Conservation (phyloP, 2,797 vertebrate genomes). For the Cirrhinus mrigala region DNA sequence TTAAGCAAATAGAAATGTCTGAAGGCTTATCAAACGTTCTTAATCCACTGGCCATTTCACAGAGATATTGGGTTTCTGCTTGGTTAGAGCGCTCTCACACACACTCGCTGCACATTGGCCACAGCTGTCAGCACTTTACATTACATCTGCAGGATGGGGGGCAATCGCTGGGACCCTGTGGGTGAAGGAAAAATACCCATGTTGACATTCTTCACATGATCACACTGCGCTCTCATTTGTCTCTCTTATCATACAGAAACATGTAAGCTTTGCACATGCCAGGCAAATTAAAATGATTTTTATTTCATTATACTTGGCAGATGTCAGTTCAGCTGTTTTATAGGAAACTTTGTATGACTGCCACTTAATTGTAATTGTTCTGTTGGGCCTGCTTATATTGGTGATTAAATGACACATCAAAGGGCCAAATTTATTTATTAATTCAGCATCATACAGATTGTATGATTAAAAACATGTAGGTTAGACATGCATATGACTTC, state of each 20-base stretch:
- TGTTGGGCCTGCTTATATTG: neutral
- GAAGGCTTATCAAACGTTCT: conserved; percentile 81
- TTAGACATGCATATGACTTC: neutral
- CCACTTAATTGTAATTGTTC: neutral
- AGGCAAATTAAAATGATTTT: conserved; percentile 29
- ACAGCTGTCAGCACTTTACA: conserved; percentile 83
- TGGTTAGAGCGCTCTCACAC: conserved; percentile 77
- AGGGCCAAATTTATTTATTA: neutral
- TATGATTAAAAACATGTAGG: neutral
- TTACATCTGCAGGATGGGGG: conserved; percentile 77
- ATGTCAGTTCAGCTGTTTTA: conserved; percentile 36
- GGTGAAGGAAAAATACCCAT: conserved; percentile 16
- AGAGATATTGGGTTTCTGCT: conserved; percentile 83
- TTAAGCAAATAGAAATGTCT: conserved; percentile 77
- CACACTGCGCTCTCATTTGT: conserved; percentile 11
- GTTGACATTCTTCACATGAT: conserved; percentile 41
- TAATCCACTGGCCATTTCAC: conserved; percentile 82
- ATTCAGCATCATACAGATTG: neutral
- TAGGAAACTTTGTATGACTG: neutral
- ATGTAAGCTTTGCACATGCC: conserved; percentile 4
- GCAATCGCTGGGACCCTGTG: conserved; percentile 34
- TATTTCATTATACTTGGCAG: conserved; percentile 3
- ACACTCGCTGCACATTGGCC: conserved; percentile 70
- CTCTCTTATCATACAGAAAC: conserved; percentile 19
- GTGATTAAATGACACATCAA: neutral